Conservation (phyloP, 2,797 vertebrate species). For the Babyrousa celebensis region DNA sequence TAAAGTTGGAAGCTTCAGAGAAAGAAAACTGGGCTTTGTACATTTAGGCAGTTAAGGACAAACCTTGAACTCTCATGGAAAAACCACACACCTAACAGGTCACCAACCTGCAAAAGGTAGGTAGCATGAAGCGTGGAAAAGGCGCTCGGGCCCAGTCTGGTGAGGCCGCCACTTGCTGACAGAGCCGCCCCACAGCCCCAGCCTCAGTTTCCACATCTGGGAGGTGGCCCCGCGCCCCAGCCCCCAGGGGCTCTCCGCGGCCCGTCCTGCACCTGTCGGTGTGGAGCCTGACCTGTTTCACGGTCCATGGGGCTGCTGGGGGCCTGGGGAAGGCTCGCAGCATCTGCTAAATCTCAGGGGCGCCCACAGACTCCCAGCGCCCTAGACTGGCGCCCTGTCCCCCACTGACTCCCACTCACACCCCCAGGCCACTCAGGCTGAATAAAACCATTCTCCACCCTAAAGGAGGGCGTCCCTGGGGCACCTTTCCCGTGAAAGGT, state of each 20-base stretch:
- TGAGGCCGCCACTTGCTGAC: rapidly evolving
- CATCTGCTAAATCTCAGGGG: background rate
- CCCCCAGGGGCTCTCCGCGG: no score
- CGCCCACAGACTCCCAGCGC: rapidly evolving
- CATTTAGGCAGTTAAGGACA: rapidly evolving
- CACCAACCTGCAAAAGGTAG: background rate
- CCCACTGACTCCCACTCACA: background rate
- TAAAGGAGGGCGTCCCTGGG: background rate
- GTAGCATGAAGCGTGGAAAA: rapidly evolving
- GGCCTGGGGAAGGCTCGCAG: background rate
- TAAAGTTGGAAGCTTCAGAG: background rate
- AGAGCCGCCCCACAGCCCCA: rapidly evolving
- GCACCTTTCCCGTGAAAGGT: background rate
- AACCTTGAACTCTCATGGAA: background rate
- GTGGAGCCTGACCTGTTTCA: no score
- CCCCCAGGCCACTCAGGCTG: rapidly evolving
- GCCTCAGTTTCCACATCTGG: background rate
- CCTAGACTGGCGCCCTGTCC: background rate
- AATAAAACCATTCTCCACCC: rapidly evolving
- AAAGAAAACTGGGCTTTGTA: background rate
- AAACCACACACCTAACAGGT: rapidly evolving
- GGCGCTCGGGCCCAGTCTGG: background rate
- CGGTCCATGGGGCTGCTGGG: rapidly evolving
- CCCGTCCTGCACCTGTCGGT: no score
- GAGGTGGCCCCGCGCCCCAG: background rate